Percentiles rank a stretch among this genome's conserved stretches.
Conservation (phyloP, 2,797 vertebrate genomes). For the Ambastaia sidthimunki region DNA sequence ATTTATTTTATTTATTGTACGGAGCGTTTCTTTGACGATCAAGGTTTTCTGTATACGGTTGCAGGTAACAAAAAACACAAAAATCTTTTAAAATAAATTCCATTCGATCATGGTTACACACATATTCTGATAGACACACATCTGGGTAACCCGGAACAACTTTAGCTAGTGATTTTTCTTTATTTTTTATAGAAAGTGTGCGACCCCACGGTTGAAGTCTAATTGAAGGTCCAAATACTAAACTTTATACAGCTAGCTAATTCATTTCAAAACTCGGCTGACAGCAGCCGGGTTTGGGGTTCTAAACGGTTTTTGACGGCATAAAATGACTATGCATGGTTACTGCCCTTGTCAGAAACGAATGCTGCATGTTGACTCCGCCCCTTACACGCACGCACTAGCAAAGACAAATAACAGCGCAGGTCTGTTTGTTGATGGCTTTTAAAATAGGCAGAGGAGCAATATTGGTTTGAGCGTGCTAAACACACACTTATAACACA, state of each 20-base stretch:
- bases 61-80: constrained; percentile 53
- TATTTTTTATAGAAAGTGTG: constrained; percentile 53
- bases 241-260: constrained; percentile 16
- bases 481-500: constrained; percentile 42
- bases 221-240: constrained; percentile 16
- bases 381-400: constrained; percentile 51
- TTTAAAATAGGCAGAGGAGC: constrained; percentile 65
- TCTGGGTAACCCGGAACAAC: constrained; percentile 33
- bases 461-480: constrained; percentile 67
- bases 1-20: constrained; percentile 82
- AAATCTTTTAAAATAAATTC: constrained; percentile 37
- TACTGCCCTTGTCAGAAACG: constrained; percentile 58
- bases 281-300: constrained; percentile 34
- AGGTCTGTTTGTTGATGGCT: constrained; percentile 56
- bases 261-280: not conserved
- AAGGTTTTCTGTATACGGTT: constrained; percentile 57
- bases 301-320: constrained; percentile 25
- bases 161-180: constrained; percentile 36
- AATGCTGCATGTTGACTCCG: constrained; percentile 73
- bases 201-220: constrained; percentile 21
- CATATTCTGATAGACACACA: constrained; percentile 45
- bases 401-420: constrained; percentile 48
- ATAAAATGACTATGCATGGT: constrained; percentile 57
- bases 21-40: constrained; percentile 66
- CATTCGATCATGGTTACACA: constrained; percentile 48